Evolutionary conservation across 2,797 vertebrate species (phyloP).

Genomic region (Halcyon smyrnensis): DNA sequence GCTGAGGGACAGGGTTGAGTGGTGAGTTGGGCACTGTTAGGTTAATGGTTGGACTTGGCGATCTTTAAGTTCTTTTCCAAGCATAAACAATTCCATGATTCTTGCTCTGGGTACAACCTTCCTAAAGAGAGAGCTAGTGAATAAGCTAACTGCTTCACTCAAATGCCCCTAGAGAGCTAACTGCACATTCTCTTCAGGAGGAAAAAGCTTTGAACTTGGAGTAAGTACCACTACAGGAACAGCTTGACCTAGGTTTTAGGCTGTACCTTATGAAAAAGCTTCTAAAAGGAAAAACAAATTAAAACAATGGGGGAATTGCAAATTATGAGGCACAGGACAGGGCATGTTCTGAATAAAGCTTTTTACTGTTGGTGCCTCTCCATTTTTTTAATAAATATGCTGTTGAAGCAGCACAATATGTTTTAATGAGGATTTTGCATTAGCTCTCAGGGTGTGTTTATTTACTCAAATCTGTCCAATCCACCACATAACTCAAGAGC

Average conservation of each 20-base stretch:
- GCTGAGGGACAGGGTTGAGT: no score
- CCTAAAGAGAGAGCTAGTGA: background rate
- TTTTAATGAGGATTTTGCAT: background rate
- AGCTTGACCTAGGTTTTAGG: background rate
- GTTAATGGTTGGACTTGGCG: no score
- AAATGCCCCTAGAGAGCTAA: background rate
- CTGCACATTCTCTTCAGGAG: fast-evolving
- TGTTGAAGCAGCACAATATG: background rate
- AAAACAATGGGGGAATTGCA: background rate
- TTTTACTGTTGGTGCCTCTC: background rate
- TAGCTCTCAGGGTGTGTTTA: background rate
- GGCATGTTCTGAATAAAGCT: background rate
- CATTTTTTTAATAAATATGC: background rate
- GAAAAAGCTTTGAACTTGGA: background rate
- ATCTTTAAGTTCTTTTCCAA: no score
- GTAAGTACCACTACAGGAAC: background rate
- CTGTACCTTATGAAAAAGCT: background rate
- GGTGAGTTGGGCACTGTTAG: no score
- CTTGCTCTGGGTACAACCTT: background rate
- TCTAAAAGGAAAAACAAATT: background rate
- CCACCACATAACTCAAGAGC: background rate
- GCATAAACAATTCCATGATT: no score
- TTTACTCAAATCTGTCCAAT: background rate
- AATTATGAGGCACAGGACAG: background rate
- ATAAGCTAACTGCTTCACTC: background rate